Base-by-base conservation (phyloP, 2,888 invertebrate genomes). In the Bibio marci region DNA sequence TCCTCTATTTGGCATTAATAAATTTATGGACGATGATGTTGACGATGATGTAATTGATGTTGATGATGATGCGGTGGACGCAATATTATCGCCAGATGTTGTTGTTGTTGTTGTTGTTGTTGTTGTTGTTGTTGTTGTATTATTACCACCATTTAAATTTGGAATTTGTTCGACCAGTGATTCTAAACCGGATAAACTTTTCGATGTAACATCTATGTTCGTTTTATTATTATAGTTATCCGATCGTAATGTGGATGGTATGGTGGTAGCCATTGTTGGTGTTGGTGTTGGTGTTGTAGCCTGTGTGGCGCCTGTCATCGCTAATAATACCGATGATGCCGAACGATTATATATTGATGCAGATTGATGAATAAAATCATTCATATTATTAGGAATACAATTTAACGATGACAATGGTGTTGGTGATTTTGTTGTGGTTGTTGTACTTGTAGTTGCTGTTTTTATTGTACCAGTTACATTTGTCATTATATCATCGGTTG, bases 101-200 rank as follows among this genome's bases (percentile, higher is more conserved):
- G 17, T 17, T 32, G 32, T 14, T 15, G 15, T 15, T 10, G 15
- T 17, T 11, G 32, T 37, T 39, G n/a, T 41, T 40, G 34, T 41
- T 41, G 12, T 43, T 43, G 5, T 32, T 42, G 34, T 18, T 14
- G 37, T 46, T 33, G 37, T 15, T 12, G 39, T 41, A 43, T 47
- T 49, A 50, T 71, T 74, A 6, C 77, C 78, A 50, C 86, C 85
- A 40, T 80, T 76, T 59, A 86, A 81, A 51, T 82, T 80, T 37
- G 87, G 88, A 61, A 88, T 88, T 69, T 88, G 88, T 65, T 88
- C 87, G 46, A 88, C 87, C 35, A 88, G 67, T 31, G 86, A 87
- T 61, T 88, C 87, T 35, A 88, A 67, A 15, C 87, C 88, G 14
- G 86, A 86, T 35, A 85, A 65, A 50, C 82, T 83, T 58, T 86